Evolutionary conservation across 2,888 invertebrate genomes (phyloP), one percentile per base, ranked within the genome.

Genomic region (Conchocele bisecta): DNA sequence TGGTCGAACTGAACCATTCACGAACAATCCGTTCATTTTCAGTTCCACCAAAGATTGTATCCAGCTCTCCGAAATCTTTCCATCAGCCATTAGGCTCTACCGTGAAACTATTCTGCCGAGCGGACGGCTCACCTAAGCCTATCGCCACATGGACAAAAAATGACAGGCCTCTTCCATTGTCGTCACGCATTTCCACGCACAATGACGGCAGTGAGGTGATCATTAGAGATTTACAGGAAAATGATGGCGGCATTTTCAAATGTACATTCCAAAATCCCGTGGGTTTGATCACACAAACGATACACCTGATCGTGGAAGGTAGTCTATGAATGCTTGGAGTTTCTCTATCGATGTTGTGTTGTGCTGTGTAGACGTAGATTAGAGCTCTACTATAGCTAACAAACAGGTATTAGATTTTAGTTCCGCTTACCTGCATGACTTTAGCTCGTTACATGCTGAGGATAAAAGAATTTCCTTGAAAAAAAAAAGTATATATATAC

Each of bases 181-280:
- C 82, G 11, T 66, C 70, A 7, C 78, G 86, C 6, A 53, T 84
- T 31, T 69, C 69, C 11, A 70, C 86, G 20, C 66, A 75, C 22
- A 65, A 57, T 11, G 76, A 83, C 39, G 83, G 82, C 9, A 79
- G 76, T 46, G 75, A 98, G 91, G 94, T 98, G 84, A 94, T 97
- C 89, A 97, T 98, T 92, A 95, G 95, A 89, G 96, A 96, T 92
- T 96, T 98, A 89, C 94, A 97, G 83, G 95, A 96, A 92, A 96
- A 96, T 90, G 98, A 98, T 92, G 97, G 98, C 88, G 98, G 98
- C 67, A 97, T 97, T 92, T 98, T 98, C 93, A 97, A 96, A 83
- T 98, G 98, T 93, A 96, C 97, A 91, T 98, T 98, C 88, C 94
- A 96, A 88, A 97, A 98, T 93, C 96, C 96, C 87, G 97, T 98